These are phyloP conservation scores for Proterorhinus semilunaris DNA, from an alignment of 2,113 vertebrate species.

Conservation along the genomic window DNA sequence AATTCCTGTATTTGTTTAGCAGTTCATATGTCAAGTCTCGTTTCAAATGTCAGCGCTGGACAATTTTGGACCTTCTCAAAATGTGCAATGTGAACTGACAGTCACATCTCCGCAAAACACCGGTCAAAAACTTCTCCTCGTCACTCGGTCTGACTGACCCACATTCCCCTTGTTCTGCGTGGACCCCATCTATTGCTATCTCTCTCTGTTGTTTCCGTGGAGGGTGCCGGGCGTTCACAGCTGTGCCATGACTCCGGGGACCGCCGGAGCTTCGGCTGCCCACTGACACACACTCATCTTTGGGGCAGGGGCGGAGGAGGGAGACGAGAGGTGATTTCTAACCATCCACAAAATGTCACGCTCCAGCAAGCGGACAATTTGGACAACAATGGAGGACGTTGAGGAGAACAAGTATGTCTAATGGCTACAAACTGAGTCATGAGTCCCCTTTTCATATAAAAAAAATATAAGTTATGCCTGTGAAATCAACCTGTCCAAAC, in stretches of 20 bases:
- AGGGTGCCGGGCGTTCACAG: constrained; percentile 19
- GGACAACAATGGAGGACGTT: constrained; percentile 14
- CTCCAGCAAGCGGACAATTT: constrained; percentile 53
- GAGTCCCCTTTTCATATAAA: too few species aligned
- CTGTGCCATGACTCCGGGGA: constrained; percentile 19
- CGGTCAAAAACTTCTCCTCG: too few species aligned
- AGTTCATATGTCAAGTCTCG: too few species aligned
- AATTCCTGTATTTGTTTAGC: too few species aligned
- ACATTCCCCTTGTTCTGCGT: neutral
- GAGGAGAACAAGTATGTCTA: neutral
- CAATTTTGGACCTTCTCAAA: too few species aligned
- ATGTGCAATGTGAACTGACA: too few species aligned
- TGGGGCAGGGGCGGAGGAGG: constrained; percentile 4
- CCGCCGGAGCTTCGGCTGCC: constrained; percentile 9
- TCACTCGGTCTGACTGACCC: constrained; percentile 15
- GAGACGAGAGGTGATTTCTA: constrained; percentile 18
- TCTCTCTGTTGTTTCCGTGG: neutral
- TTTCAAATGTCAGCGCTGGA: too few species aligned
- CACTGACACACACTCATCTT: constrained; percentile 41
- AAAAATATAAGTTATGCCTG: too few species aligned
- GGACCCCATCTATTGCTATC: neutral
- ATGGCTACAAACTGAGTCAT: too few species aligned
- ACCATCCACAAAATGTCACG: constrained; percentile 42
- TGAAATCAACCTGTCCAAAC: too few species aligned
- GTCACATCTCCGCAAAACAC: too few species aligned